Evolutionary conservation across 2,113 vertebrate genomes (phyloP).

Genomic region (Grammomys surdaster): DNA sequence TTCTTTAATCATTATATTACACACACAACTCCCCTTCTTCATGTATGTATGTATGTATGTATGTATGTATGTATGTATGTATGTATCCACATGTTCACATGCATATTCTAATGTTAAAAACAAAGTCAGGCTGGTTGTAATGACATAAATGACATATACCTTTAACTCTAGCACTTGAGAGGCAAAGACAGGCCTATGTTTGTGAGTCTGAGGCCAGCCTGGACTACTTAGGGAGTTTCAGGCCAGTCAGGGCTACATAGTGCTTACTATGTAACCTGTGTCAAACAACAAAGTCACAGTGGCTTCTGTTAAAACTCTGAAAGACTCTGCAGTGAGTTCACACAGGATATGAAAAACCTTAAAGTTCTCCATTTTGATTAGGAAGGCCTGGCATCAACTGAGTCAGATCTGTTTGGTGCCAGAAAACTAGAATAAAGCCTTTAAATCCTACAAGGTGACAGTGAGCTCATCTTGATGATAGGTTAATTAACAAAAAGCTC

Average conservation of each 20-base stretch:
- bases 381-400: background rate
- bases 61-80: background rate
- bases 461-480: background rate
- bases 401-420: background rate
- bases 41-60: background rate
- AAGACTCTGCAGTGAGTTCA: conserved; percentile 3
- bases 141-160: background rate
- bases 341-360: background rate
- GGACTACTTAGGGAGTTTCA: background rate
- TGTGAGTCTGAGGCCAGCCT: background rate
- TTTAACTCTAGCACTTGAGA: background rate
- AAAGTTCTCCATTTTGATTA: background rate
- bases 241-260: background rate
- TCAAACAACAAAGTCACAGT: background rate
- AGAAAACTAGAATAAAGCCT: conserved; percentile 32
- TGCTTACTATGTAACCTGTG: background rate
- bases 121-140: background rate
- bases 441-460: background rate
- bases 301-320: conserved; percentile 13
- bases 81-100: background rate
- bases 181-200: background rate
- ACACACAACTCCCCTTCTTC: background rate
- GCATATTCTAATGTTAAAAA: background rate
- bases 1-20: background rate
- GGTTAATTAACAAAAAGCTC: conserved; percentile 34